These are phyloP conservation scores for Flexamia atlantica DNA, from an alignment of 2,888 invertebrate species.

Conservation along the genomic window DNA sequence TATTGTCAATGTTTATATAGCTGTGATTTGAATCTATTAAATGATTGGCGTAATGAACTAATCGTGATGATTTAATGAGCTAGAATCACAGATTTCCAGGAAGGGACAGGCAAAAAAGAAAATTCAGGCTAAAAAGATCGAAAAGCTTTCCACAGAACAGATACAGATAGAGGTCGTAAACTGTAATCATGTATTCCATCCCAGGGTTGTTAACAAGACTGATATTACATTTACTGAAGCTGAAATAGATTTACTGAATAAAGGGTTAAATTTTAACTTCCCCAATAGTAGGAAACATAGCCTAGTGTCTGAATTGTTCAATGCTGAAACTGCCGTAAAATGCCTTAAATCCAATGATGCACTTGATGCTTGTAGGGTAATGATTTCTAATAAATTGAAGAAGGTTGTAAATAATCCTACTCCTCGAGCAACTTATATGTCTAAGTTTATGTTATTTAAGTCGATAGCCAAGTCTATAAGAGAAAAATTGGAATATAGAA, in stretches of 20 bases:
- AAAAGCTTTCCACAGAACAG: background rate
- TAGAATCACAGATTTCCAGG: background rate
- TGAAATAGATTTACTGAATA: constrained; percentile 7
- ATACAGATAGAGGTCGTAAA: background rate
- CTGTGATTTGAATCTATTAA: too few species aligned
- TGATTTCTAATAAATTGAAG: background rate
- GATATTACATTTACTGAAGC: background rate
- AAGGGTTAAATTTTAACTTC: constrained; percentile 36
- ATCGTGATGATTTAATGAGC: too few species aligned
- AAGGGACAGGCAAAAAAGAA: constrained; percentile 14
- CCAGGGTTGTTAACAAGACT: constrained; percentile 19
- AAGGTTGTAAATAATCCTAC: background rate
- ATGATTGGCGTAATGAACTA: too few species aligned
- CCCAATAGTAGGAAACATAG: background rate
- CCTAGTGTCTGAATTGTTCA: background rate
- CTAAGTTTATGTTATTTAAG: background rate
- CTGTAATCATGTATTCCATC: constrained; percentile 1
- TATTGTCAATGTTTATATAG: too few species aligned
- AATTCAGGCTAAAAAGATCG: background rate
- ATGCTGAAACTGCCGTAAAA: constrained; percentile 3
- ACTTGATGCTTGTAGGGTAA: background rate
- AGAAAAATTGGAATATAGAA: background rate
- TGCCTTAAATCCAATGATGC: background rate
- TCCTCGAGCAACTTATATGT: background rate
- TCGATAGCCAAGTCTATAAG: too few species aligned